A percentile compares a stretch with the other conserved stretches of the same genome.
These are phyloP conservation scores for Mus musculus DNA, from an alignment of 2,113 vertebrate genomes.

Conservation along the genomic window GRCm39 chr17:15782501-15783000, in stretches of 20 bases:
- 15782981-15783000: accelerated
- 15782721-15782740: background rate
- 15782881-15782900: background rate
- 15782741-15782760: conserved; percentile 67
- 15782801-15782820: background rate
- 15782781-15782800: conserved; percentile 67
- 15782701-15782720: conserved; percentile 73
- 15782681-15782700: conserved; percentile 77
- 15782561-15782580: background rate
- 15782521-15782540: background rate
- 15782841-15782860: too few relatives aligned
- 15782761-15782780: conserved; percentile 65
- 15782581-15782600: background rate
- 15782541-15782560: background rate
- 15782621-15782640: background rate
- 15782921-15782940: background rate
- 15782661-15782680: conserved; percentile 58
- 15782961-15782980: too few relatives aligned
- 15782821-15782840: background rate
- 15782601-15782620: background rate
- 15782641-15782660: conserved; percentile 17
- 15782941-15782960: background rate
- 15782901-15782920: accelerated
- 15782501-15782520: background rate
- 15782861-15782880: background rate